Evolutionary conservation across 2,797 vertebrate species (phyloP).

Genomic region (Synaphobranchus kaupii): DNA sequence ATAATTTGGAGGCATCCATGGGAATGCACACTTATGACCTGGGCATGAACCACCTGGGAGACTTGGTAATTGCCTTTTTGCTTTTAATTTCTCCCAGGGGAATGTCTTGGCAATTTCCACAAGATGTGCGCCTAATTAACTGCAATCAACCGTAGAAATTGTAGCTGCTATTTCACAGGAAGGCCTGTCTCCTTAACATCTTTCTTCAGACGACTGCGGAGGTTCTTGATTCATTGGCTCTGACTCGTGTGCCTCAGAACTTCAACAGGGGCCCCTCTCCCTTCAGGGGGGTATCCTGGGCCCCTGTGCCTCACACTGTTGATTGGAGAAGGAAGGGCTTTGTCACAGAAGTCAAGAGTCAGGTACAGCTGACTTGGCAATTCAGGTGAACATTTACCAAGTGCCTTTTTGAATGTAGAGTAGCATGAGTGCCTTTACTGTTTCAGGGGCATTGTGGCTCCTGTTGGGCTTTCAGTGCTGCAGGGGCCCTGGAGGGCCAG

Average conservation of each 20-base stretch:
- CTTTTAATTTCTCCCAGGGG: too few species aligned
- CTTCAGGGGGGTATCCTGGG: background rate
- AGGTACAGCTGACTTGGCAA: constrained; percentile 66
- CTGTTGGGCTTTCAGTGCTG: constrained; percentile 91
- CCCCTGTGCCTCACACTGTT: constrained; percentile 61
- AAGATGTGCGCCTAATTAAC: too few species aligned
- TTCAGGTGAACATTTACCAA: background rate
- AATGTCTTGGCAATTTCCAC: too few species aligned
- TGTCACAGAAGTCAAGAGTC: constrained; percentile 82
- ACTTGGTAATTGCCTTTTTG: constrained; percentile 72
- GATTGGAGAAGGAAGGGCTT: constrained; percentile 83
- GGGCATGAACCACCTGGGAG: constrained; percentile 86
- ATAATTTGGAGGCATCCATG: constrained; percentile 90
- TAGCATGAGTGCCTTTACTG: too few species aligned
- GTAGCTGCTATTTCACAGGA: background rate
- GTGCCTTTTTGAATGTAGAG: background rate
- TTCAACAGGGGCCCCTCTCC: constrained; percentile 40
- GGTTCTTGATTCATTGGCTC: constrained; percentile 58
- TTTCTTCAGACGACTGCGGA: constrained; percentile 73
- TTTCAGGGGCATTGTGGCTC: constrained; percentile 79
- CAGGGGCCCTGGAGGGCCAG: constrained; percentile 85
- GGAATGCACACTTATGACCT: constrained; percentile 84
- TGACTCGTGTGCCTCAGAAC: constrained; percentile 58
- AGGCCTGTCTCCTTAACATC: background rate
- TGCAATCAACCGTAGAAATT: too few species aligned